phyloP scores from a whole-genome alignment of 2,113 vertebrate genomes.

The Campylomormyrus numenius region DNA sequence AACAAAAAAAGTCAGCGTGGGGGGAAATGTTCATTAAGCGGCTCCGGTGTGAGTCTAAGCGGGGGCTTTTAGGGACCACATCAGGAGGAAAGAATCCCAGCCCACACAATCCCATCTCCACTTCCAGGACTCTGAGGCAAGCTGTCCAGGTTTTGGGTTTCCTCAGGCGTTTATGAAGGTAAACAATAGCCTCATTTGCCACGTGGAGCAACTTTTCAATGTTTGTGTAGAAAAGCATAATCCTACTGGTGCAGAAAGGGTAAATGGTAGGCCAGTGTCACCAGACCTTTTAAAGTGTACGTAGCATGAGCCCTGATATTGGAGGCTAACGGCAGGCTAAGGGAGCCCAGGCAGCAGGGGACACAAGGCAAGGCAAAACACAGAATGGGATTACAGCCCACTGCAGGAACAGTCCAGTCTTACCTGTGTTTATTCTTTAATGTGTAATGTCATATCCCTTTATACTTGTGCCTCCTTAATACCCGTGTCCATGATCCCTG shows the following conservation, averaged over 20 bases:
- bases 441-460: background rate
- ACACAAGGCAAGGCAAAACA: background rate
- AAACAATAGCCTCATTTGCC: background rate
- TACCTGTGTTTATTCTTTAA: background rate
- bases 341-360: background rate
- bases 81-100: background rate
- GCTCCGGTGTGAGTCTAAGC: background rate
- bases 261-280: background rate
- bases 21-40: slow-evolving; percentile 1
- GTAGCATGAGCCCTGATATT: background rate
- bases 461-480: background rate
- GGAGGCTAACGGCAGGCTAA: background rate
- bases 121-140: background rate
- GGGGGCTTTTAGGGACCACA: background rate
- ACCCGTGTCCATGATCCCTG: background rate
- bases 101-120: background rate
- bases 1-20: background rate
- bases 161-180: background rate
- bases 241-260: background rate
- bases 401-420: background rate
- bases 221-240: background rate
- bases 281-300: background rate
- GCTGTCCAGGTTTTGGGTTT: background rate
- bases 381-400: background rate
- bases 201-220: background rate